These are phyloP conservation scores for Jaculus jaculus DNA, from an alignment of 2,113 vertebrate genomes.

Conservation along the genomic window DNA sequence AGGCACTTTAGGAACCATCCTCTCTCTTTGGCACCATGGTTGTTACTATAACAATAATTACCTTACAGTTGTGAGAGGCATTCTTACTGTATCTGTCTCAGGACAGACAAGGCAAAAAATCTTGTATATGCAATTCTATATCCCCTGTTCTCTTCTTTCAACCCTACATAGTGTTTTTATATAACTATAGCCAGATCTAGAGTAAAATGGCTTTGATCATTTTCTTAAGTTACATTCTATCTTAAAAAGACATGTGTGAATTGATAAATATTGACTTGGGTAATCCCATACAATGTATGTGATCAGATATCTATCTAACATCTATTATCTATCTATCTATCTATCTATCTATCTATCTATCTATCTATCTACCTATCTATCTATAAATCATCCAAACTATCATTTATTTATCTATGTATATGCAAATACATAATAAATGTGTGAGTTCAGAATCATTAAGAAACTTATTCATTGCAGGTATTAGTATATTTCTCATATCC, in stretches of 20 bases:
- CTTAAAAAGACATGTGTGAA: not conserved
- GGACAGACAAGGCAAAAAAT: not conserved
- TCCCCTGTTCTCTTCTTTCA: too few species aligned
- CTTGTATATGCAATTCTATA: not conserved
- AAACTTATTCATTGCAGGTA: not conserved
- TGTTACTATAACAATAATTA: not conserved
- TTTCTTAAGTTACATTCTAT: not conserved
- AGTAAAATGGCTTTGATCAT: not conserved
- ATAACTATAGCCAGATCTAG: not conserved
- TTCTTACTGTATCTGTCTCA: not conserved
- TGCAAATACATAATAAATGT: not conserved
- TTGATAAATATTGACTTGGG: not conserved
- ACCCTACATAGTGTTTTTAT: not conserved
- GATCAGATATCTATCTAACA: not conserved
- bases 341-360: not conserved
- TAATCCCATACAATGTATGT: not conserved
- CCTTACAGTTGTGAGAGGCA: not conserved
- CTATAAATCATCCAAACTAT: too few species aligned
- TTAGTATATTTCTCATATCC: not conserved
- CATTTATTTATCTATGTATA: not conserved
- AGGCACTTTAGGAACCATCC: rapidly evolving
- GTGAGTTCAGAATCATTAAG: not conserved
- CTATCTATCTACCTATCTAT: not conserved
- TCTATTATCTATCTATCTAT: not conserved
- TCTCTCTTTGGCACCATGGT: not conserved